Evolutionary conservation across 2,797 vertebrate genomes (phyloP), one percentile per base, ranked within the genome.

Genomic region (Dendrocincla tyrannina): DNA sequence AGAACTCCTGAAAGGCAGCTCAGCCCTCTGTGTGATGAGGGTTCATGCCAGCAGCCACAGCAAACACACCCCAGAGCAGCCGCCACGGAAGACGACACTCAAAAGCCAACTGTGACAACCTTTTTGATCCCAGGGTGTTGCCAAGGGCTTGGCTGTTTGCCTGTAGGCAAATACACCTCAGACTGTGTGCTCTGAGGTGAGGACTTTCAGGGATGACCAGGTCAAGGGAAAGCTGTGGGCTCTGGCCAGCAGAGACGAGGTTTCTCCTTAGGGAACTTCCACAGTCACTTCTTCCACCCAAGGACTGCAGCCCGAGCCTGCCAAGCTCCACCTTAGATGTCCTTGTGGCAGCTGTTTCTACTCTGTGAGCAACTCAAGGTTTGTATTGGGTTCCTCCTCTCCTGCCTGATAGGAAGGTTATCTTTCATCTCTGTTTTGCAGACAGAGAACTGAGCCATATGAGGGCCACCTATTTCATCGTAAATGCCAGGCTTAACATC

Each of bases 121-220:
- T 67, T 52, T 83, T 52, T 85, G 85, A 92, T 94, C 66, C 33
- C 64, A 64, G 55, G 87, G 64, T 72, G 86, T 16, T 72, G 28
- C 64, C 82, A 59, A 42, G 50, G 79, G 27, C 88, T 83, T 95
- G 96, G 94, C 92, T 83, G 42, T 1, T 42, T 49, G 73, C 79
- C 92, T 2, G 1, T 1, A 72, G 62, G 80, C 19, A 91, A 91
- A 82, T 1, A 94, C 37, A 73, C 66, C 55, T 62, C 76, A 66
- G 88, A 28, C 66, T 59, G 55, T 19, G 32, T 41, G 58, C 53
- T 22, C 24, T 33, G 27, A 64, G 72, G 63, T 25, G 25, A 53
- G 37, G 64, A 50, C 32, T 79, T 79, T 27, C 7, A 8, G 13
- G 33, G 52, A 47, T 84, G 78, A 82, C 59, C 76, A 69, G 91